Evolutionary conservation across 2,113 vertebrate genomes (phyloP).

Genomic region (Tenrec ecaudatus): DNA sequence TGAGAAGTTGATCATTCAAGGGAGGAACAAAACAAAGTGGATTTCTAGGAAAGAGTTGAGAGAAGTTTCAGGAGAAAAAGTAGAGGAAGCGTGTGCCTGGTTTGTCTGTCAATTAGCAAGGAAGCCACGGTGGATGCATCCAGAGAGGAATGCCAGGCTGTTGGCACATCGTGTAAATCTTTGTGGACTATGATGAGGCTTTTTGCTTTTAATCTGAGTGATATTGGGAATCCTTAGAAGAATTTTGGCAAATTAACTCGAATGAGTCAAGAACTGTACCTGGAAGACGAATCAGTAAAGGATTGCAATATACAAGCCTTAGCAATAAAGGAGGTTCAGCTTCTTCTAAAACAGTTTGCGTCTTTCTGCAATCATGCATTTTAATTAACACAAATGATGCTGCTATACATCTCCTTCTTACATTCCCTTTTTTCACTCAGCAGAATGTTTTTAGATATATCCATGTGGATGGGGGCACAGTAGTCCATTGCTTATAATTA

Average conservation of each 20-base stretch:
- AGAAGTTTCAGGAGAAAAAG: not conserved
- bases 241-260: not conserved
- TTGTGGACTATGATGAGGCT: not conserved
- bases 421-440: not conserved
- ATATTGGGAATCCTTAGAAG: not conserved
- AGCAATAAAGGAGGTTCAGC: not conserved
- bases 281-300: not conserved
- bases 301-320: not conserved
- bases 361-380: not conserved
- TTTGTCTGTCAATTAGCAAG: not conserved
- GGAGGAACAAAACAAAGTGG: not conserved
- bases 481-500: conserved; percentile 37
- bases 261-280: not conserved
- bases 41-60: not conserved
- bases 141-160: not conserved
- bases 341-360: not conserved
- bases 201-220: not conserved
- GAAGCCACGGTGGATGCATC: not conserved
- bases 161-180: not conserved
- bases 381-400: not conserved
- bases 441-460: not conserved
- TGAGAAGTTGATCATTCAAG: not conserved
- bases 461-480: not conserved
- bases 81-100: not conserved
- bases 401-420: not conserved